Conservation (phyloP, 1,140 invertebrate genomes). For the Bombus turneri region DNA sequence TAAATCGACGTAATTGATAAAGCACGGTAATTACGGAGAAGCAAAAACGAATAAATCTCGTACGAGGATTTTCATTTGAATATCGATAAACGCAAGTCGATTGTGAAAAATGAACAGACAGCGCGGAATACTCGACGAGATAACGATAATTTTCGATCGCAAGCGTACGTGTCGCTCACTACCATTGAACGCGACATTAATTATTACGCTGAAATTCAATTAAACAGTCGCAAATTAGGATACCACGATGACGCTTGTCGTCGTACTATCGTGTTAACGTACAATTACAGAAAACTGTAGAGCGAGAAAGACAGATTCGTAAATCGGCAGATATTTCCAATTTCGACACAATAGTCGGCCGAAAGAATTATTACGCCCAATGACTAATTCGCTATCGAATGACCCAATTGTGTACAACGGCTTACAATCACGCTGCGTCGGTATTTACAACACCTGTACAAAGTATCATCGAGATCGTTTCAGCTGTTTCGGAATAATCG, state of each 20-base stretch:
- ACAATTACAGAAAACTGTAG: background rate
- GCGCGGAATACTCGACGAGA: background rate
- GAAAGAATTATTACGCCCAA: conserved; percentile 5
- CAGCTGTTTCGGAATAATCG: conserved; percentile 7
- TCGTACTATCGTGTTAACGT: background rate
- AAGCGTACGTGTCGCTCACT: background rate
- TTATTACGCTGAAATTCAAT: conserved; percentile 9
- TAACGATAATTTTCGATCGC: conserved; percentile 11
- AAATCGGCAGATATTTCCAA: background rate
- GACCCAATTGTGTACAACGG: conserved; percentile 31
- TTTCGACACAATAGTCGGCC: background rate
- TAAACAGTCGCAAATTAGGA: conserved; percentile 7
- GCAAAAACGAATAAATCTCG: no score
- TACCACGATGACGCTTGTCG: background rate
- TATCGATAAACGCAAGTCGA: no score
- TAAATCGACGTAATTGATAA: no score
- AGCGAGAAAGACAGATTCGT: background rate
- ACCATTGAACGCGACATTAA: background rate
- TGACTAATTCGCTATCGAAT: conserved; percentile 12
- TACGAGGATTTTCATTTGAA: no score
- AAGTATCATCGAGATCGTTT: conserved; percentile 32
- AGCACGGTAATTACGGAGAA: no score
- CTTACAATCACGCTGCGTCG: conserved; percentile 5
- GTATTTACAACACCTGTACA: conserved; percentile 35
- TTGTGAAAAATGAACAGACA: background rate